A percentile compares a stretch with the other conserved stretches of the same genome.
phyloP scores from a whole-genome alignment of 1,140 invertebrate species.

The Drosophila setifemur region DNA sequence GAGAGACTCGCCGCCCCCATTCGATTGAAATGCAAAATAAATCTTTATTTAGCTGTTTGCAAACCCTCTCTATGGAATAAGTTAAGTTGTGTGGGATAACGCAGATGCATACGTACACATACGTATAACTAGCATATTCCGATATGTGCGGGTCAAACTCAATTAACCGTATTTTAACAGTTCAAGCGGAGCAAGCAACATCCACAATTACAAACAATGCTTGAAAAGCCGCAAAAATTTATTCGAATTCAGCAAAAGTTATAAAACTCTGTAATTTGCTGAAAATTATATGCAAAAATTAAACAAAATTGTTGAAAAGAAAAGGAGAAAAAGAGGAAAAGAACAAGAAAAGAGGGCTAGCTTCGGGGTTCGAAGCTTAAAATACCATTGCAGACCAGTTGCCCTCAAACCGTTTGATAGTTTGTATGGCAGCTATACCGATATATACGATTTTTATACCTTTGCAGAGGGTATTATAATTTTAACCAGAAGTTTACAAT shows the following conservation, averaged over 20 bases:
- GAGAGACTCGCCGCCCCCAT: not conserved
- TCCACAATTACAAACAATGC: conserved; percentile 8
- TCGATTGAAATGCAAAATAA: conserved; percentile 51
- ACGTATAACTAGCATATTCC: not conserved
- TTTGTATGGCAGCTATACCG: too few species aligned
- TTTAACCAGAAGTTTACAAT: too few species aligned
- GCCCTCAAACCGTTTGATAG: too few species aligned
- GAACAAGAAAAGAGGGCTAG: too few species aligned
- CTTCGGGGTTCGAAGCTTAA: too few species aligned
- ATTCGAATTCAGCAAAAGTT: conserved; percentile 33
- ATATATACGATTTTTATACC: too few species aligned
- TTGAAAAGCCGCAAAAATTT: conserved; percentile 33
- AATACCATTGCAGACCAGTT: too few species aligned
- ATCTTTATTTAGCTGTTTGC: conserved; percentile 69
- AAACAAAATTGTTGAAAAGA: too few species aligned
- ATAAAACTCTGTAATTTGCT: conserved; percentile 37
- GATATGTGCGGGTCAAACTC: conserved; percentile 27
- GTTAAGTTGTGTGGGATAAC: not conserved
- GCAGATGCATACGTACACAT: conserved; percentile 1
- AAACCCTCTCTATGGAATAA: conserved; percentile 17
- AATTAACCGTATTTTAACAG: conserved; percentile 49
- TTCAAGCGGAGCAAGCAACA: conserved; percentile 25
- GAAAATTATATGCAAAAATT: conserved; percentile 38
- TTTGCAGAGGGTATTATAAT: too few species aligned
- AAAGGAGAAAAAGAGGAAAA: too few species aligned